phyloP scores from a whole-genome alignment of 2,113 vertebrate genomes.

The Oenanthe oenanthe region DNA sequence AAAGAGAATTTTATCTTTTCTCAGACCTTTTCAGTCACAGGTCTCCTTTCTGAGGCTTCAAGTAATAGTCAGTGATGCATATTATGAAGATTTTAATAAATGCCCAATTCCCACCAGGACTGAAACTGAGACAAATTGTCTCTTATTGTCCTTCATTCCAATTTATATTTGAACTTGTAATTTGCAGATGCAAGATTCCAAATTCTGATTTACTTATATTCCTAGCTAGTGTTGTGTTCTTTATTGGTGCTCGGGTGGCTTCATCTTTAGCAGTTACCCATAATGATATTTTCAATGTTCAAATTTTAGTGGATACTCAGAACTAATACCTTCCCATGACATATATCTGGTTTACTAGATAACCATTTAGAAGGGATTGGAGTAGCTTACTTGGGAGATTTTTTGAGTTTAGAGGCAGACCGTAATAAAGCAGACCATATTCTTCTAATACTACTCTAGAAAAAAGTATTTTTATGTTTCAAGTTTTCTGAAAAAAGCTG shows the following conservation, averaged over 20 bases:
- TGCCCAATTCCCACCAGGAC: background rate
- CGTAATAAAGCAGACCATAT: background rate
- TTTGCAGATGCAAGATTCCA: background rate
- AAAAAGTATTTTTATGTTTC: background rate
- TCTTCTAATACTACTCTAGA: background rate
- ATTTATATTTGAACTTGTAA: background rate
- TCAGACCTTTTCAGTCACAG: background rate
- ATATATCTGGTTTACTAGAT: background rate
- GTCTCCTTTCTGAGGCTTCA: background rate
- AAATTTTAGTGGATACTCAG: background rate
- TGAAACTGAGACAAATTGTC: background rate
- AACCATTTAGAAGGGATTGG: background rate
- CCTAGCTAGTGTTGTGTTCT: background rate
- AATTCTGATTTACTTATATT: background rate
- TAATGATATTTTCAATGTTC: background rate
- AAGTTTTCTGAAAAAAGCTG: background rate
- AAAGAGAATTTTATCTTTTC: background rate
- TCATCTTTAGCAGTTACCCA: background rate
- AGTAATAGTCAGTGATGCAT: background rate
- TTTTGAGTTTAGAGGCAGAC: background rate
- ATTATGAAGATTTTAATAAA: background rate
- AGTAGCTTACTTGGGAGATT: background rate
- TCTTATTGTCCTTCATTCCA: background rate
- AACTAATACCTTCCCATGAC: background rate
- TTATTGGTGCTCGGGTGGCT: background rate